Conservation (phyloP, 2,888 invertebrate species). For the Cepaea hortensis region DNA sequence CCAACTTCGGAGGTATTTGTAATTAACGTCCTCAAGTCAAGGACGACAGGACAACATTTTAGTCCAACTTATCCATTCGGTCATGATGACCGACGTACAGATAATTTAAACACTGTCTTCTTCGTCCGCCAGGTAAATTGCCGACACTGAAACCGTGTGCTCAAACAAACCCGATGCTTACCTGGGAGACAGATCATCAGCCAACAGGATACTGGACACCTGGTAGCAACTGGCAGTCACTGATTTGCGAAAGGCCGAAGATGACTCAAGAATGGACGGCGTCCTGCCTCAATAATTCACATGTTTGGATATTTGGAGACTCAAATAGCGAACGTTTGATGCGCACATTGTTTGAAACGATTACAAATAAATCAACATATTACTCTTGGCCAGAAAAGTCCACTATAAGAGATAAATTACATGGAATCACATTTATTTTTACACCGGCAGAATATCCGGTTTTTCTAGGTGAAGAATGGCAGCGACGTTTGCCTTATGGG, state of each 20-base stretch:
- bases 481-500: not conserved
- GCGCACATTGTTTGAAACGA: not conserved
- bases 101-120: too few relatives aligned
- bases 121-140: not conserved
- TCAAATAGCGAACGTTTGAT: conserved; percentile 16
- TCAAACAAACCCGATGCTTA: not conserved
- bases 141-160: conserved; percentile 9
- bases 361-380: too few relatives aligned
- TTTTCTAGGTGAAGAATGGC: not conserved
- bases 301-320: conserved; percentile 35
- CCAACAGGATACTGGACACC: conserved; percentile 34
- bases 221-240: not conserved
- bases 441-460: conserved; percentile 30
- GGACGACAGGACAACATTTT: too few relatives aligned
- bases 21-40: too few relatives aligned
- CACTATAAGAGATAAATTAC: not conserved
- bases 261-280: not conserved
- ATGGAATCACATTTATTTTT: not conserved
- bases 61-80: too few relatives aligned
- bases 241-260: not conserved
- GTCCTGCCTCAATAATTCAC: conserved; percentile 20
- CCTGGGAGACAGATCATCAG: not conserved
- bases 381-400: not conserved
- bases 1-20: too few relatives aligned
- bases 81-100: too few relatives aligned